Evolutionary conservation across 2,113 vertebrate species (phyloP).

Genomic region (Leptosomus discolor): DNA sequence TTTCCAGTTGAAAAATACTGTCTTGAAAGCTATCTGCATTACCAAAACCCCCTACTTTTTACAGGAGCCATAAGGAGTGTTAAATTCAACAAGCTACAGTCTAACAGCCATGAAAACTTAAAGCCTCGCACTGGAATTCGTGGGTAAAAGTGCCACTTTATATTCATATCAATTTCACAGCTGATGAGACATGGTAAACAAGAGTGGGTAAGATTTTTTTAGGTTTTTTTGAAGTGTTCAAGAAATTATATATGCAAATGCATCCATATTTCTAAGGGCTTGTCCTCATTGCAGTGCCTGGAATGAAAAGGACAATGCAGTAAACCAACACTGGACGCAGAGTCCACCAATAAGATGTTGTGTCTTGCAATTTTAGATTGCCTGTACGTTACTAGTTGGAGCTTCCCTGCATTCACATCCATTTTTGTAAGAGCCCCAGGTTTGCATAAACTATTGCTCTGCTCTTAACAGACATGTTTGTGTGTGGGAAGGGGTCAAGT

Average conservation of each 20-base stretch:
- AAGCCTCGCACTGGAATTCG: background rate
- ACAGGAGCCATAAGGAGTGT: background rate
- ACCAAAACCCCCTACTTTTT: background rate
- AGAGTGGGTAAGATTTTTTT: background rate
- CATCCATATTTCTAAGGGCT: background rate
- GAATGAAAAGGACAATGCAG: background rate
- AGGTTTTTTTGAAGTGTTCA: background rate
- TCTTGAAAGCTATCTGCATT: background rate
- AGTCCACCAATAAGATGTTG: background rate
- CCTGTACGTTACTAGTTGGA: background rate
- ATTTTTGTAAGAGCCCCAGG: background rate
- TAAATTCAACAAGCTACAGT: background rate
- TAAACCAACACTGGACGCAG: background rate
- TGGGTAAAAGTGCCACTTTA: background rate
- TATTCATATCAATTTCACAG: background rate
- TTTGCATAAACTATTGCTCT: background rate
- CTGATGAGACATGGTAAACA: background rate
- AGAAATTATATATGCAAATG: background rate
- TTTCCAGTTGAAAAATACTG: background rate
- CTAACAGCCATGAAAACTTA: background rate
- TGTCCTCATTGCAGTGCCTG: background rate
- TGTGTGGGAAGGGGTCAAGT: background rate
- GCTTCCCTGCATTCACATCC: background rate
- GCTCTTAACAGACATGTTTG: background rate
- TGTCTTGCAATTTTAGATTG: background rate